Conservation (phyloP, 1,140 invertebrate genomes). For the Alviniconcha marisindica region DNA sequence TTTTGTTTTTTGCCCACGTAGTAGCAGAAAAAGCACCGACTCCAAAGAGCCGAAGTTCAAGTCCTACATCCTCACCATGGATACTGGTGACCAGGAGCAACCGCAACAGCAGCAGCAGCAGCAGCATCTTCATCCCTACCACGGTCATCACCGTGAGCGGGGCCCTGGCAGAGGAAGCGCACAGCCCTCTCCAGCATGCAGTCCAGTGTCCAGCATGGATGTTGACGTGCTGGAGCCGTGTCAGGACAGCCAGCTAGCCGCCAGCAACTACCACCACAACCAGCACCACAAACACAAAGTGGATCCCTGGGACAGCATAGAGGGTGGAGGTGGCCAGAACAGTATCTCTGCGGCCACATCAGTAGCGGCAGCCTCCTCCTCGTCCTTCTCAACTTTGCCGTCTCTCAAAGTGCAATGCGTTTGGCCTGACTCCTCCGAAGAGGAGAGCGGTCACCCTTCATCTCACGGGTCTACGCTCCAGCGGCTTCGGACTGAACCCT, state of each 20-base stretch:
- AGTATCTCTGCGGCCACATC: neutral
- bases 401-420: conserved; percentile 21
- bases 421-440: conserved; percentile 29
- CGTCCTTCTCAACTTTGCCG: conserved; percentile 20
- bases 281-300: conserved; percentile 34
- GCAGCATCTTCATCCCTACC: neutral
- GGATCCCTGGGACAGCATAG: conserved; percentile 24
- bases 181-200: conserved; percentile 54
- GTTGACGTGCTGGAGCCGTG: conserved; percentile 43
- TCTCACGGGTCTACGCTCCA: conserved; percentile 19
- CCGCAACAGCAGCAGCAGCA: conserved; percentile 12
- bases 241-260: neutral
- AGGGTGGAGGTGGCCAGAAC: conserved; percentile 16
- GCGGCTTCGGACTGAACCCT: conserved; percentile 36
- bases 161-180: neutral
- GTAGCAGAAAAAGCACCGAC: conserved; percentile 55
- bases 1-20: conserved; percentile 15
- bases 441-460: conserved; percentile 2
- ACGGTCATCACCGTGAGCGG: conserved; percentile 1
- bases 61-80: conserved; percentile 64
- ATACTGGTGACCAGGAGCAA: conserved; percentile 49
- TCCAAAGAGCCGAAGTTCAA: conserved; percentile 59
- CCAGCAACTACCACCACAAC: conserved; percentile 19
- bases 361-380: conserved; percentile 23
- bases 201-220: conserved; percentile 64